These are phyloP conservation scores for Synanthedon vespiformis DNA, from an alignment of 2,888 invertebrate genomes.

Conservation along the genomic window DNA sequence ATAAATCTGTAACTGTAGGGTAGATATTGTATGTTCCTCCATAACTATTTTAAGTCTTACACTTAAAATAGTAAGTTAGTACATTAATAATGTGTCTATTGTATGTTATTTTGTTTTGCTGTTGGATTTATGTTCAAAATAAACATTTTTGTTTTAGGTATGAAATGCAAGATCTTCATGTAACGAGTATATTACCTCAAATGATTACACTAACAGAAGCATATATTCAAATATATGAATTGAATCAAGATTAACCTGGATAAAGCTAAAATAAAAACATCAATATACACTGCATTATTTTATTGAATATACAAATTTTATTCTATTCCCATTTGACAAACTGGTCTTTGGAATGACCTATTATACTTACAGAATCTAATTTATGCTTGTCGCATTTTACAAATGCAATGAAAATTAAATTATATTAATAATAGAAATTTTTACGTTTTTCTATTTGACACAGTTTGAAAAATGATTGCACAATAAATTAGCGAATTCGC, in stretches of 20 bases:
- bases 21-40: no score
- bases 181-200: constrained; percentile 97
- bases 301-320: constrained; percentile 55
- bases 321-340: constrained; percentile 32
- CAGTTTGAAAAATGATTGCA: constrained; percentile 31
- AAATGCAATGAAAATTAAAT: background rate
- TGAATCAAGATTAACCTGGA: constrained; percentile 48
- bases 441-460: constrained; percentile 26
- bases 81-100: no score
- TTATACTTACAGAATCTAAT: constrained; percentile 27
- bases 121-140: no score
- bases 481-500: background rate
- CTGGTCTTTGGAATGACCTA: constrained; percentile 39
- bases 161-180: constrained; percentile 97
- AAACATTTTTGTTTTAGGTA: constrained; percentile 54
- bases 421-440: background rate
- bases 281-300: constrained; percentile 26
- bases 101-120: no score
- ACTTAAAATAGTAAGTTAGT: no score
- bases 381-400: background rate
- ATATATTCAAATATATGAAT: constrained; percentile 92
- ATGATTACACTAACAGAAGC: constrained; percentile 99
- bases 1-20: no score
- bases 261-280: constrained; percentile 21
- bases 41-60: no score